phyloP scores from a whole-genome alignment of 2,113 vertebrate genomes.

The Lepus timidus region DNA sequence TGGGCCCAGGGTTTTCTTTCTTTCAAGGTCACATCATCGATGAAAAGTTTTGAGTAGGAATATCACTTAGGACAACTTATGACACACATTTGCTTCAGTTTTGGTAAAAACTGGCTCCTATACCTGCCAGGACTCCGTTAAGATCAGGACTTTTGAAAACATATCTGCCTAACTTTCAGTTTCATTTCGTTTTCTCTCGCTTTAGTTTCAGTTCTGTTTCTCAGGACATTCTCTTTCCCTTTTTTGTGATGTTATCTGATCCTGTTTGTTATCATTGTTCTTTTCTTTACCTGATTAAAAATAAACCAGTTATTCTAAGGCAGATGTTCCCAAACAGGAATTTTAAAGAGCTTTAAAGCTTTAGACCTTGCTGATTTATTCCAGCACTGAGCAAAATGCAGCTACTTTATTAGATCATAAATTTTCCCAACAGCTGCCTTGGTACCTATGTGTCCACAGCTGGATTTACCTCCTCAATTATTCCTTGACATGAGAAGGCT shows the following conservation, averaged over 20 bases:
- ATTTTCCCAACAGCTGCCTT: neutral
- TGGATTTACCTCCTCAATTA: neutral
- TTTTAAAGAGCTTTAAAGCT: slow-evolving; percentile 24
- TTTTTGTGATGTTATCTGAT: neutral
- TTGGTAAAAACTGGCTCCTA: neutral
- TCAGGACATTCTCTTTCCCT: slow-evolving; percentile 44
- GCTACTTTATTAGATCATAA: neutral
- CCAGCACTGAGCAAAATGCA: slow-evolving; percentile 1
- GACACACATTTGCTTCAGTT: slow-evolving; percentile 24
- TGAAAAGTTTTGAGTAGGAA: neutral
- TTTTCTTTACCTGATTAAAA: slow-evolving; percentile 54
- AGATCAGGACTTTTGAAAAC: slow-evolving; percentile 26
- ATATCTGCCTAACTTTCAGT: slow-evolving; percentile 81
- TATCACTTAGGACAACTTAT: neutral
- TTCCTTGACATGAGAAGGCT: neutral
- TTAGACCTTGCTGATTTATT: neutral
- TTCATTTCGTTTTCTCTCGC: slow-evolving; percentile 82
- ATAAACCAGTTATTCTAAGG: slow-evolving; percentile 5
- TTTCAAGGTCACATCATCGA: neutral
- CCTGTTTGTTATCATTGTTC: neutral
- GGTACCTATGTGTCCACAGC: rapidly evolving
- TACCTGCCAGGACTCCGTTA: neutral
- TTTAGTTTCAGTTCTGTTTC: slow-evolving; percentile 84
- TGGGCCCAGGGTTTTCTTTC: neutral
- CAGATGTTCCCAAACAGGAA: slow-evolving; percentile 27